A percentile compares a stretch with the other conserved stretches of the same genome.
These are phyloP conservation scores for Ephydatia muelleri DNA, from an alignment of 37 sponge, comb jelly and placozoan genomes.

Conservation along the genomic window DNA sequence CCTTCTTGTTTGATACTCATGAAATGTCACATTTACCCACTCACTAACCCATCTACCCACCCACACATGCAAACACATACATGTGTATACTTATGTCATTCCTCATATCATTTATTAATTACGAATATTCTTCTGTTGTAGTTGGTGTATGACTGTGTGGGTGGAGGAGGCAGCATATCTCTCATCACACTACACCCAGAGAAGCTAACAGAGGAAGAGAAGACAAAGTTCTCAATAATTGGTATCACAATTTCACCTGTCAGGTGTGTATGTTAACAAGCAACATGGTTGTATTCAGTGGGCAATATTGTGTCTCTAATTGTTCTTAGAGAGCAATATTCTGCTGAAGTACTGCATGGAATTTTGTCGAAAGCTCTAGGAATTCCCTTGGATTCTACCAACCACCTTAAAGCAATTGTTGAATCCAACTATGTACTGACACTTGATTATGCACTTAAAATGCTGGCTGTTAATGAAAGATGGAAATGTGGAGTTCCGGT, in stretches of 20 bases:
- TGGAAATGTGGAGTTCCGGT: slow-evolving; percentile 85
- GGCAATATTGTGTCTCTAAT: neutral
- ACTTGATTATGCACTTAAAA: slow-evolving; percentile 67
- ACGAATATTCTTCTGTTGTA: neutral
- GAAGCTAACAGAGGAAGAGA: slow-evolving; percentile 25
- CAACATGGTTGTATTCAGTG: neutral
- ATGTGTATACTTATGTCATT: neutral
- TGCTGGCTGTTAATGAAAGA: slow-evolving; percentile 71
- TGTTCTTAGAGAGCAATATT: slow-evolving; percentile 15
- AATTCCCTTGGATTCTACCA: slow-evolving; percentile 16
- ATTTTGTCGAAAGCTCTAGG: slow-evolving; percentile 59
- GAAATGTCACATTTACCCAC: too few relatives aligned
- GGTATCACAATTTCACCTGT: slow-evolving; percentile 26
- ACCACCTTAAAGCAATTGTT: slow-evolving; percentile 49
- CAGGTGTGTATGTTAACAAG: neutral
- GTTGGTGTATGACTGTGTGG: slow-evolving; percentile 44
- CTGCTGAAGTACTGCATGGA: slow-evolving; percentile 37
- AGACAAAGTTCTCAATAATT: neutral
- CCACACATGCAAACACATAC: neutral
- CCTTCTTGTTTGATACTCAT: too few relatives aligned
- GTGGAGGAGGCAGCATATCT: slow-evolving; percentile 36
- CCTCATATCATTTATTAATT: too few relatives aligned
- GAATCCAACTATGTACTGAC: slow-evolving; percentile 64
- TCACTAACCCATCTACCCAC: neutral
- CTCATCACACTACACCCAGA: slow-evolving; percentile 47